These are phyloP conservation scores for Megalopta genalis DNA, from an alignment of 1,140 invertebrate species.

Conservation along the genomic window DNA sequence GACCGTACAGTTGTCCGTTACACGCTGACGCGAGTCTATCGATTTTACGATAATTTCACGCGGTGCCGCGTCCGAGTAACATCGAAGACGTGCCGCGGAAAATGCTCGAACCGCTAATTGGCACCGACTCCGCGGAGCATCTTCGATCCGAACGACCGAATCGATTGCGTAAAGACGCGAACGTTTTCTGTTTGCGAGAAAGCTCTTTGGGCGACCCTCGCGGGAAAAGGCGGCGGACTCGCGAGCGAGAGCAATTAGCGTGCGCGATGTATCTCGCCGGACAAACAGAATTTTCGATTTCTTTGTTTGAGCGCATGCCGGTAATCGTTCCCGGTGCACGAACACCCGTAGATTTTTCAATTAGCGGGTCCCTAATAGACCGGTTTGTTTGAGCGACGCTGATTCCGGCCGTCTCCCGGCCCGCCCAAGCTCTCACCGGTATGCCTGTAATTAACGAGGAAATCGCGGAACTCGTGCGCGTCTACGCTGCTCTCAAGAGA, in stretches of 20 bases:
- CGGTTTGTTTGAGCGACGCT: slow-evolving; percentile 30
- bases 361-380: slow-evolving; percentile 39
- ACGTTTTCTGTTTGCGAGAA: too few relatives aligned
- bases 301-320: slow-evolving; percentile 38
- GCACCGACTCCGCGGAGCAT: too few relatives aligned
- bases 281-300: slow-evolving; percentile 48
- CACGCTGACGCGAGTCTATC: too few relatives aligned
- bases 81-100: too few relatives aligned
- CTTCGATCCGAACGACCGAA: too few relatives aligned
- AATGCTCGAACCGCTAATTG: too few relatives aligned
- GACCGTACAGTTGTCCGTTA: too few relatives aligned
- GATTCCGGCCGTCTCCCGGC: neutral
- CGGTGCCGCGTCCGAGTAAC: too few relatives aligned
- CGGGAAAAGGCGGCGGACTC: neutral
- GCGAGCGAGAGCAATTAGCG: slow-evolving; percentile 13
- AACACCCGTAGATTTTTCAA: slow-evolving; percentile 42
- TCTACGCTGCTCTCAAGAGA: neutral
- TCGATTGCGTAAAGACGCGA: too few relatives aligned
- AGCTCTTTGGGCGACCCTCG: neutral
- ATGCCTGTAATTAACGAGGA: slow-evolving; percentile 54
- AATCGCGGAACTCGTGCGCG: slow-evolving; percentile 42
- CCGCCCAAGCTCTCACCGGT: neutral
- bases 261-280: slow-evolving; percentile 14
- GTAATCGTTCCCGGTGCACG: slow-evolving; percentile 26
- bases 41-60: too few relatives aligned